Evolutionary conservation across 1,140 invertebrate genomes (phyloP).

Genomic region (Drosophila lacteicornis): DNA sequence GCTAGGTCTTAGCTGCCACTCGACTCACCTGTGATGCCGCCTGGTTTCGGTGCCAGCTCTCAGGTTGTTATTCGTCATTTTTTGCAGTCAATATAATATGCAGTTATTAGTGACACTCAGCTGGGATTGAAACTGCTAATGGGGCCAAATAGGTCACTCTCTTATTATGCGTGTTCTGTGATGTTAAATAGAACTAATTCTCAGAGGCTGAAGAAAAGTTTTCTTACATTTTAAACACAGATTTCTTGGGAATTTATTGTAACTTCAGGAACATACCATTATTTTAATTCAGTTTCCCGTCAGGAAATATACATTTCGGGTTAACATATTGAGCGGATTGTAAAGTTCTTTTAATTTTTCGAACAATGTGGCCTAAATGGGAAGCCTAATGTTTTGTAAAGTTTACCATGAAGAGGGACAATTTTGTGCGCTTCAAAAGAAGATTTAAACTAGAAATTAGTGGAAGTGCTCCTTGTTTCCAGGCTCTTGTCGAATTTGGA

Average conservation of each 20-base stretch:
- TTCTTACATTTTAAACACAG: no score
- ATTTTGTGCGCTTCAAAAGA: constrained; percentile 15
- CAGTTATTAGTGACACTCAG: constrained; percentile 72
- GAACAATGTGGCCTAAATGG: background rate
- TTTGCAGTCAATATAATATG: constrained; percentile 75
- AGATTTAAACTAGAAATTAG: background rate
- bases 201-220: no score
- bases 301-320: constrained; percentile 5
- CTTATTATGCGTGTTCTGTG: constrained; percentile 1
- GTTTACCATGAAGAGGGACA: background rate
- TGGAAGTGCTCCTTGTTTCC: background rate
- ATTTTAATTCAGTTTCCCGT: constrained; percentile 5
- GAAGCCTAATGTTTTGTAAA: background rate
- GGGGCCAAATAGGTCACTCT: constrained; percentile 41
- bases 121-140: constrained; percentile 14
- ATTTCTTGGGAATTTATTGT: background rate
- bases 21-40: constrained; percentile 19
- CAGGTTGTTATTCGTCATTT: constrained; percentile 9
- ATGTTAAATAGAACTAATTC: background rate
- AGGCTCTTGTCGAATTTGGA: background rate
- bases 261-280: background rate
- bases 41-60: constrained; percentile 50
- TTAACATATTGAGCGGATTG: background rate
- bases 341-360: background rate
- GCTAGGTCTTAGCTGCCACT: constrained; percentile 38